Evolutionary conservation across 2,888 invertebrate species (phyloP), one percentile per base, ranked within the genome.

Genomic region (Lysandra coridon): DNA sequence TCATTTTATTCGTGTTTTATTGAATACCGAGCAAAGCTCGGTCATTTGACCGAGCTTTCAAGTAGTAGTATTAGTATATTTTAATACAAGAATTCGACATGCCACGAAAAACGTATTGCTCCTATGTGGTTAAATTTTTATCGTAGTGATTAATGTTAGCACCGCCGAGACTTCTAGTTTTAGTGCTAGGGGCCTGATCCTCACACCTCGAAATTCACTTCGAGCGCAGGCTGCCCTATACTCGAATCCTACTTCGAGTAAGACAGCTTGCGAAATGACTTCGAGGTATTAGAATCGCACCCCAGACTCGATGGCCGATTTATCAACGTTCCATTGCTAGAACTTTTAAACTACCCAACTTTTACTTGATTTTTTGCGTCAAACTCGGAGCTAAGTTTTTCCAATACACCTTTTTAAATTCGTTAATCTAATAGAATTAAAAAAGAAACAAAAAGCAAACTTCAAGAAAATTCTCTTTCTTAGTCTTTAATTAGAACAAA

Each of bases 281-380:
- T 23, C 44, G 6, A 44, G n/a, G 49, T 49, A 40, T 44, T 2
- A 23, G 44, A 44, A 33, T 73, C 5, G 17, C 4, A 57, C 57
- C 57, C 17, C 17, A 57, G 57, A 57, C 57, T 57, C 57, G 57
- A 17, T 57, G 57, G 57, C 17, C 75, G 75, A 75, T 75, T 75
- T 75, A 75, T 75, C 75, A 75, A 75, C 30, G 44, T 44, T 37
- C 23, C 12, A 49, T 49, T 49, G 49, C 75, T 74, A 75, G 23
- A 75, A 75, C 49, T 75, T 75, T 49, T 23, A 49, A 23, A 23
- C 49, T 49, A 49, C 30, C 53, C 57, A 30, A 30, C 75, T 75
- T 44, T 57, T 30, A 4, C 53, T 53, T 14, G 30, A 33, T 30
- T 57, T 30, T 57, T 49, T 44, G 53, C 44, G 7, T 74, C n/a